These are phyloP conservation scores for Hydrolagus colliei DNA, from an alignment of 2,797 vertebrate genomes.

Conservation along the genomic window DNA sequence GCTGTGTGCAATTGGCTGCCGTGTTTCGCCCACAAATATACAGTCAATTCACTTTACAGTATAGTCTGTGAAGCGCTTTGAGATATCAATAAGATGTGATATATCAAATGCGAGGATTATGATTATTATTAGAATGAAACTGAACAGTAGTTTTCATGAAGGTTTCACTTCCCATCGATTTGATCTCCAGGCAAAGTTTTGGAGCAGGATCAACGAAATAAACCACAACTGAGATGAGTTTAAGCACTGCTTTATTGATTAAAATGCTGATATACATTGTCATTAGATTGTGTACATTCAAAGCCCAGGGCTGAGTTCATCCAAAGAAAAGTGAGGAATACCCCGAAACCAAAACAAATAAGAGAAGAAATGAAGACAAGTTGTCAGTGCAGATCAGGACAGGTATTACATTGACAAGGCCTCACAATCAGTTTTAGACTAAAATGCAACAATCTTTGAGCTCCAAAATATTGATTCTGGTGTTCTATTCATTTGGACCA, in stretches of 20 bases:
- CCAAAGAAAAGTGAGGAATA: background rate
- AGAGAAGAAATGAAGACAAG: background rate
- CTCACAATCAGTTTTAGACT: background rate
- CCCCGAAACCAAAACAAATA: too few species aligned
- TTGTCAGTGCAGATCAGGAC: background rate
- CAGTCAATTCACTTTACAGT: too few species aligned
- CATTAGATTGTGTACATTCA: slow-evolving; percentile 22
- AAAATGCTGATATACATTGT: slow-evolving; percentile 10
- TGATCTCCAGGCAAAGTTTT: too few species aligned
- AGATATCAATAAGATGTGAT: too few species aligned
- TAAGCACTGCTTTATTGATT: slow-evolving; percentile 11
- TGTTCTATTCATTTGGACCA: background rate
- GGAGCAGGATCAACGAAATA: too few species aligned
- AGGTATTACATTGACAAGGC: background rate
- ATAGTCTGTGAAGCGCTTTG: too few species aligned
- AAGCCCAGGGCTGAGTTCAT: background rate
- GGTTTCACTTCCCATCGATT: too few species aligned
- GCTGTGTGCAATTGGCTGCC: too few species aligned
- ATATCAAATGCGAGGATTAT: too few species aligned
- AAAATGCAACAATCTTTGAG: background rate
- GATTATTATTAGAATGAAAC: too few species aligned
- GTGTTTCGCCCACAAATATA: too few species aligned
- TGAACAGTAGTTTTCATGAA: too few species aligned
- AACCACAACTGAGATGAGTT: background rate
- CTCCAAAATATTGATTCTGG: background rate